These are phyloP conservation scores for Sebastes wilsoni DNA, from an alignment of 2,797 vertebrate genomes.

Conservation along the genomic window DNA sequence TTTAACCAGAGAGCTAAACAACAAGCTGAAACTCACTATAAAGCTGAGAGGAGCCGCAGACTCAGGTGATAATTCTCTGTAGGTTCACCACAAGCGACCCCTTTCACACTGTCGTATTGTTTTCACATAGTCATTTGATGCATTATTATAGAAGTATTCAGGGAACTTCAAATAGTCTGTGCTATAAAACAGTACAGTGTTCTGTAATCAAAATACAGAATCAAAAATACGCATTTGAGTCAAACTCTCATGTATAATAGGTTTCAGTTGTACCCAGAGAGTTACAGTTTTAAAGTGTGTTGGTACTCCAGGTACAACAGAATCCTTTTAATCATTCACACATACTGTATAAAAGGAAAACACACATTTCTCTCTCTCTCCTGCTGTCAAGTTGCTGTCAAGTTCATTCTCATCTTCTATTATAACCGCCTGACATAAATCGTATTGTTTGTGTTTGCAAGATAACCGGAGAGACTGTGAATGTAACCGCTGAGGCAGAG, in stretches of 20 bases:
- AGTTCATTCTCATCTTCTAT: background rate
- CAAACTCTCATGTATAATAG: background rate
- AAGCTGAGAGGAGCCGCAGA: no score
- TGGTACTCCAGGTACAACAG: background rate
- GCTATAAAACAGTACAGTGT: background rate
- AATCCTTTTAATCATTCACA: background rate
- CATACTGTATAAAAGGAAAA: background rate
- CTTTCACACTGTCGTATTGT: background rate
- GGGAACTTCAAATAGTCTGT: background rate
- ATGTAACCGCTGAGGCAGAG: background rate
- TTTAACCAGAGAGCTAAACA: no score
- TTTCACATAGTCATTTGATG: background rate
- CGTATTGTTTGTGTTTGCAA: conserved; percentile 8
- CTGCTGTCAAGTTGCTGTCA: background rate
- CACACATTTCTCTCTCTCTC: background rate
- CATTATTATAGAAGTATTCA: background rate
- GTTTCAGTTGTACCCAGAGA: background rate
- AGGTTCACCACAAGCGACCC: no score
- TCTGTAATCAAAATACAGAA: background rate
- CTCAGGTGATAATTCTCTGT: no score
- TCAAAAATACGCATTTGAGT: background rate
- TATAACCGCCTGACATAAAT: conserved; percentile 11
- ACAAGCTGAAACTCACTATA: no score
- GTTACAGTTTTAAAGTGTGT: background rate
- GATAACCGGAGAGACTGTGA: background rate